Evolutionary conservation across 2,888 invertebrate species (phyloP), one percentile per base, ranked within the genome.

Genomic region (Dolichopus griseipennis): DNA sequence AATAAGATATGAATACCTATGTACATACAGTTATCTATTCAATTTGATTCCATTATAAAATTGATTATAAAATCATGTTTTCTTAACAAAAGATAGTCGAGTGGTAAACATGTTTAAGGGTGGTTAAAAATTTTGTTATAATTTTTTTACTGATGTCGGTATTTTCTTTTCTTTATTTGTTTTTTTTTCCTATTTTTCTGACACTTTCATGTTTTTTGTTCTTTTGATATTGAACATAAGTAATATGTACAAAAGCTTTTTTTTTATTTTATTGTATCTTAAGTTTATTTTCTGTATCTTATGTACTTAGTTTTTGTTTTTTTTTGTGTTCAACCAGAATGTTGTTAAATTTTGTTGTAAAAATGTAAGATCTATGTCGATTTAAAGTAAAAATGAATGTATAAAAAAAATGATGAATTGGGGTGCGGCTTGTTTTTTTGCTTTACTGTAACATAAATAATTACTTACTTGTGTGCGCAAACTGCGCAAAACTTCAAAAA

Each of bases 401-500:
- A n/a, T 52, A 18, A n/a, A n/a, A n/a, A n/a, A n/a, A 27, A 52
- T 52, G 52, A 52, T 52, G 52, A 52, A 52, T 52, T 52, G 52
- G 52, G 52, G 52, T 52, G 52, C 52, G 52, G 52, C 52, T 52
- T 52, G 52, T 52, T 52, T 52, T 52, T 52, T 52, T 52, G 9
- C 52, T 18, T 52, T 52, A 18, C 52, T 52, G 52, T 52, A 52
- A 52, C 52, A 52, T 52, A 52, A 52, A 52, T 52, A 52, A 52
- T 52, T 52, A 52, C 52, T 52, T 52, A 52, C 52, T 52, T 52
- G 52, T 52, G n/a, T n/a, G 52, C 52, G 52, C 52, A 52, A 52
- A 52, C 9, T n/a, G 52, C 52, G 52, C 52, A 52, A 52, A 52
- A 52, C 52, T 52, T 52, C 52, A 52, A 52, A 52, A 52, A 52